Conservation (phyloP, 2,797 vertebrate species). For the Tachyglossus aculeatus region DNA sequence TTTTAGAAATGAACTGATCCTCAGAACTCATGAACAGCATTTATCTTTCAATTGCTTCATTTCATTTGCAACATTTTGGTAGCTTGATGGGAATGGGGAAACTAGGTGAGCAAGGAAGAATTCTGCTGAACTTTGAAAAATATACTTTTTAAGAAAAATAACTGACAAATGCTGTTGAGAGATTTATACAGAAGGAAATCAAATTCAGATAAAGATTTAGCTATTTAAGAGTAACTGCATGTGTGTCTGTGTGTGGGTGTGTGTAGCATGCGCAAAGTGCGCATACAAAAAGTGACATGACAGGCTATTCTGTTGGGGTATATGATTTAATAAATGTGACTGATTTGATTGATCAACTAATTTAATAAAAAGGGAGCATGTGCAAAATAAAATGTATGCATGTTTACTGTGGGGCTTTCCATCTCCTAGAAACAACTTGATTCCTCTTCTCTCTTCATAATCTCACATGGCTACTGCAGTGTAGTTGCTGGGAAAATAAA, state of each 20-base stretch:
- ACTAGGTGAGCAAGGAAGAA: conserved; percentile 32
- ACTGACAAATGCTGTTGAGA: too few relatives aligned
- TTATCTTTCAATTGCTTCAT: conserved; percentile 33
- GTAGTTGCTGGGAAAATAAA: not conserved
- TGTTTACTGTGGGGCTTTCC: not conserved
- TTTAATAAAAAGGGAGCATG: conserved; percentile 11
- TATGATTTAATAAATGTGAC: not conserved
- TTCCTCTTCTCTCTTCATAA: not conserved
- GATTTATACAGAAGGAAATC: not conserved
- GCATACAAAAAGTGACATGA: too few relatives aligned
- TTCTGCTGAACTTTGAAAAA: conserved; percentile 17
- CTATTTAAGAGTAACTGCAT: too few relatives aligned
- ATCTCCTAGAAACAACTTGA: not conserved
- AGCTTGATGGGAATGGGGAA: conserved; percentile 21
- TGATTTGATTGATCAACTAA: not conserved
- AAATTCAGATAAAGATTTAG: too few relatives aligned
- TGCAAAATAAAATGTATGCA: not conserved
- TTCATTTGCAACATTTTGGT: conserved; percentile 28
- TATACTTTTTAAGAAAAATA: conserved; percentile 23
- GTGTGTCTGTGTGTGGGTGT: too few relatives aligned
- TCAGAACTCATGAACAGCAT: conserved; percentile 9
- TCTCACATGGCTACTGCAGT: not conserved
- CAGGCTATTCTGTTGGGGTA: not conserved
- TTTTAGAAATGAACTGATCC: conserved; percentile 31
- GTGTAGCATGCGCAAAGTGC: too few relatives aligned